A percentile compares a stretch with the other conserved stretches of the same genome.
phyloP scores from a whole-genome alignment of 2,888 invertebrate species.

The Cerastis leucographa region DNA sequence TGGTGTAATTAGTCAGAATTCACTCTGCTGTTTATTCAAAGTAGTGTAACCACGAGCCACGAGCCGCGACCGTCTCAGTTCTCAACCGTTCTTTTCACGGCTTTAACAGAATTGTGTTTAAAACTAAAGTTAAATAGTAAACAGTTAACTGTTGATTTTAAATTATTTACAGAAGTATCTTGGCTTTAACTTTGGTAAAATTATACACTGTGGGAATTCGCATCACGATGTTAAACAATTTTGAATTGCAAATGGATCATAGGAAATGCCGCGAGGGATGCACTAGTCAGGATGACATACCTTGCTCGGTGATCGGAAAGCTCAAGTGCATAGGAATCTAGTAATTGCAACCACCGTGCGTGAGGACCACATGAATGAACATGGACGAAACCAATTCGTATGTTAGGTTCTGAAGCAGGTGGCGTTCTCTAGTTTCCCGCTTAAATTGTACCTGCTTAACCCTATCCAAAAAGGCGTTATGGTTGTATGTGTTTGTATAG shows the following conservation, averaged over 20 bases:
- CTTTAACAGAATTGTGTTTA: conserved; percentile 3
- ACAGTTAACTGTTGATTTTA: background rate
- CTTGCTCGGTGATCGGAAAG: background rate
- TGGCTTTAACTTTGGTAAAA: background rate
- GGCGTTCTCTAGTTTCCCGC: background rate
- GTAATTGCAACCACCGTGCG: background rate
- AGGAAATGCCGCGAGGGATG: background rate
- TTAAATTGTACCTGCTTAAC: background rate
- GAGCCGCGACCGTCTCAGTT: conserved; percentile 2
- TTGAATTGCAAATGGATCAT: background rate
- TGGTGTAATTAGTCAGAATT: conserved; percentile 42
- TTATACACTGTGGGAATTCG: background rate
- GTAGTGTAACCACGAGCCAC: conserved; percentile 20
- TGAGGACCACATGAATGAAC: background rate
- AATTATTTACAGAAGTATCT: background rate
- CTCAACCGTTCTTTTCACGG: conserved; percentile 29
- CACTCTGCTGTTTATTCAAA: conserved; percentile 35
- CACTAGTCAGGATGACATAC: background rate
- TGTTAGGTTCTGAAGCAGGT: background rate
- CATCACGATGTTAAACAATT: background rate
- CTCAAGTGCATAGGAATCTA: background rate
- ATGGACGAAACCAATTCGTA: background rate
- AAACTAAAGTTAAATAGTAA: conserved; percentile 8
- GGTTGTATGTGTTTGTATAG: background rate
- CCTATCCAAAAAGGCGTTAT: background rate